Conservation (phyloP, 2,113 vertebrate genomes). For the Corythaixoides concolor region DNA sequence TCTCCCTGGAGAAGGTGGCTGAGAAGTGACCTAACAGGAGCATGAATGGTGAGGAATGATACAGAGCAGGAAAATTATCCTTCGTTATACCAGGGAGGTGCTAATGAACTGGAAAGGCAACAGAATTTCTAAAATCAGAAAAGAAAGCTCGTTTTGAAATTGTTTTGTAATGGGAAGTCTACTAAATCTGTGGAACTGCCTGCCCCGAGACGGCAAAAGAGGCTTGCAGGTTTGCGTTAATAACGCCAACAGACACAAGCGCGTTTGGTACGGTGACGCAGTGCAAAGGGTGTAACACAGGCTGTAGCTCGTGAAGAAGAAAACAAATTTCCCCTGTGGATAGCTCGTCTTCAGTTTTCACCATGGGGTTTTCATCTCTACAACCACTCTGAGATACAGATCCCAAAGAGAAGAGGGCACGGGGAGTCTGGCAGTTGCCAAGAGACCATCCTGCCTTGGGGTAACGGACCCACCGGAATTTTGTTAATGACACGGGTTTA, state of each 20-base stretch:
- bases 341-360: background rate
- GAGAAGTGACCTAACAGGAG: background rate
- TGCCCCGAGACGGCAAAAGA: background rate
- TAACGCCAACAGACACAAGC: background rate
- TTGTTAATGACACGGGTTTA: background rate
- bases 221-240: background rate
- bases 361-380: background rate
- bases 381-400: background rate
- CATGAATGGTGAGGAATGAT: accelerated
- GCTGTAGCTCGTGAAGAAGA: background rate
- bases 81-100: background rate
- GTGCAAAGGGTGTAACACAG: background rate
- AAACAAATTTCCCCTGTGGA: background rate
- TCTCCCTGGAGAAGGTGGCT: background rate
- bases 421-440: background rate
- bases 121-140: background rate
- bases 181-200: background rate
- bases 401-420: background rate
- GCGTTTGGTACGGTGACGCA: background rate
- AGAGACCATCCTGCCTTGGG: background rate
- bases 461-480: background rate
- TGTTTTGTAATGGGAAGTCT: background rate
- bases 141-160: background rate
- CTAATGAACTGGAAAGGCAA: background rate
- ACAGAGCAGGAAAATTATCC: background rate